phyloP scores from a whole-genome alignment of 2,113 vertebrate species.

The Raja brachyura region DNA sequence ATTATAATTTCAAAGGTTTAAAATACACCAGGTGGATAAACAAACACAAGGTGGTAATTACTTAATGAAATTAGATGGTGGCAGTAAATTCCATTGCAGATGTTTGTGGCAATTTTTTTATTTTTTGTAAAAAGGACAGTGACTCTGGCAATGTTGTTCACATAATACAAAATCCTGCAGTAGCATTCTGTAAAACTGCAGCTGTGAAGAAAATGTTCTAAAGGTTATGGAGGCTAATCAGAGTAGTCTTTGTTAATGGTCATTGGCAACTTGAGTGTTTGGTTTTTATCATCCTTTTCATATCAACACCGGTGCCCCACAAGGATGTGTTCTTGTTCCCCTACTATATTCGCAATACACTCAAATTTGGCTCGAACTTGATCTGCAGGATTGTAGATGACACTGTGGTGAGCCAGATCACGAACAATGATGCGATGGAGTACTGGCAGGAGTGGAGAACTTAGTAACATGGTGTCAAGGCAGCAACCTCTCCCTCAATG shows the following conservation, averaged over 20 bases:
- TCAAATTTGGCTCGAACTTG: too few relatives aligned
- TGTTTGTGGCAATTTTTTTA: neutral
- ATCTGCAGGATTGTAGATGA: too few relatives aligned
- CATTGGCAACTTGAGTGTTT: neutral
- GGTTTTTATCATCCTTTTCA: neutral
- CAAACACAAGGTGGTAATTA: neutral
- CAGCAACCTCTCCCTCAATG: too few relatives aligned
- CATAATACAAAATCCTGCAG: neutral
- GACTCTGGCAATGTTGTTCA: too few relatives aligned
- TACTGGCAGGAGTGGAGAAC: too few relatives aligned
- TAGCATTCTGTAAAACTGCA: neutral
- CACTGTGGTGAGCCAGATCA: too few relatives aligned
- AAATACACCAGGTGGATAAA: neutral
- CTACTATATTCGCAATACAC: too few relatives aligned
- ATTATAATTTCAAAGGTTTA: too few relatives aligned
- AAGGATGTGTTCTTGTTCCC: too few relatives aligned
- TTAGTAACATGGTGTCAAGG: too few relatives aligned
- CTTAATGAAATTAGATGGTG: neutral
- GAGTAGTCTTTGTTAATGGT: neutral
- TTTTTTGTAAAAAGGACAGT: neutral
- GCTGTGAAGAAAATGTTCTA: neutral
- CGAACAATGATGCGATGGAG: too few relatives aligned
- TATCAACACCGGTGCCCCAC: too few relatives aligned
- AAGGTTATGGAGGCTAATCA: neutral
- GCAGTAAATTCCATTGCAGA: neutral